Evolutionary conservation across 2,113 vertebrate genomes (phyloP).

Genomic region (Actenoides hombroni): DNA sequence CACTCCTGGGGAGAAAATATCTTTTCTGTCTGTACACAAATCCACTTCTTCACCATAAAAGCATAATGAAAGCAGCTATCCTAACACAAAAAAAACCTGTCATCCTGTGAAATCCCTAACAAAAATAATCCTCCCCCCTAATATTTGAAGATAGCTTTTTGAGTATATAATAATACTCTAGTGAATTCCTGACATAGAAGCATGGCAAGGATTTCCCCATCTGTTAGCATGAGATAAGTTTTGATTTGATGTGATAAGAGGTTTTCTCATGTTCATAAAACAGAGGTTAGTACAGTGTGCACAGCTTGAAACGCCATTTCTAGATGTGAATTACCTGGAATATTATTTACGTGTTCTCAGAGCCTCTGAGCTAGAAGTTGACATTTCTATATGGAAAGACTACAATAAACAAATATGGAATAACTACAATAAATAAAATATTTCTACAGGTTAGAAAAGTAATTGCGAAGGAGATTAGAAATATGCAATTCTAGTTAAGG

Average conservation of each 20-base stretch:
- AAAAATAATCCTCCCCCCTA: background rate
- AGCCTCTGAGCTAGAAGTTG: background rate
- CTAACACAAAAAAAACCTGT: background rate
- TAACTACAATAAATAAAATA: background rate
- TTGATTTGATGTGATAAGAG: conserved; percentile 40
- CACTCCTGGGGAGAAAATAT: background rate
- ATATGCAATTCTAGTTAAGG: background rate
- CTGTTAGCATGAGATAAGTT: background rate
- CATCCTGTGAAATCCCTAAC: background rate
- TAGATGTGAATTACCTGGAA: background rate
- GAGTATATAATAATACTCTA: background rate
- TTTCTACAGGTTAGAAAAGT: background rate
- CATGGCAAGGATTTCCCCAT: background rate
- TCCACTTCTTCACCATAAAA: background rate
- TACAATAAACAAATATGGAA: background rate
- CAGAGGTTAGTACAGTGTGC: background rate
- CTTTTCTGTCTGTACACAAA: background rate
- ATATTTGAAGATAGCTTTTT: conserved; percentile 1
- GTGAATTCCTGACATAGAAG: background rate
- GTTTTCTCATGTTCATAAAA: background rate
- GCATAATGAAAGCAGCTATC: background rate
- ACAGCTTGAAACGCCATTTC: background rate
- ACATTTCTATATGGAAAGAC: background rate
- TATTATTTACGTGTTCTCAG: background rate
- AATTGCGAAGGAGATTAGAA: background rate